Conservation (phyloP, 1,140 invertebrate species). For the Octopus bimaculoides region DNA sequence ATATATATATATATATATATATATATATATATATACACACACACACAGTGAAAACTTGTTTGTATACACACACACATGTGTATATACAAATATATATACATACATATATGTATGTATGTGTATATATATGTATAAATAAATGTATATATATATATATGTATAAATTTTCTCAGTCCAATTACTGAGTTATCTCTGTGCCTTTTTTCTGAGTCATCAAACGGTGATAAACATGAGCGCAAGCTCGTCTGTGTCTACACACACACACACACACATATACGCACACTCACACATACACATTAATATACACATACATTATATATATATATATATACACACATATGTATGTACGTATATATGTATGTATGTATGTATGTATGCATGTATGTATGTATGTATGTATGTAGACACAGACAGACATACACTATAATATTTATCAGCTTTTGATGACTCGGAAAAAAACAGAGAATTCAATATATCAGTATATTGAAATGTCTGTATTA, state of each 20-base stretch:
- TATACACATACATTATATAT: not conserved
- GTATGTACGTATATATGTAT: not conserved
- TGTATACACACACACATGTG: not conserved
- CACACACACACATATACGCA: too few relatives aligned
- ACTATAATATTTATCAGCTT: not conserved
- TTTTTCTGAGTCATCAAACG: too few relatives aligned
- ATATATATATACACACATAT: not conserved
- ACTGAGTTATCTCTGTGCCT: too few relatives aligned
- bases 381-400: not conserved
- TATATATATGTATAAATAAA: not conserved
- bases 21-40: not conserved
- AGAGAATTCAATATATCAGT: too few relatives aligned
- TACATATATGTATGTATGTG: not conserved
- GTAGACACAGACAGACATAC: not conserved
- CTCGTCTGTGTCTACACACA: too few relatives aligned
- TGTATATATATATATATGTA: not conserved
- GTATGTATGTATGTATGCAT: not conserved
- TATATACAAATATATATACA: not conserved
- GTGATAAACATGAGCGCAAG: too few relatives aligned
- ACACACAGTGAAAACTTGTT: not conserved
- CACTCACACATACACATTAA: too few relatives aligned
- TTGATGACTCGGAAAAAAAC: too few relatives aligned
- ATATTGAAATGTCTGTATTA: too few relatives aligned
- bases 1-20: not conserved
- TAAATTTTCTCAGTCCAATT: not conserved